Conservation (phyloP, 2,797 vertebrate genomes). For the Sebastes vulpes region DNA sequence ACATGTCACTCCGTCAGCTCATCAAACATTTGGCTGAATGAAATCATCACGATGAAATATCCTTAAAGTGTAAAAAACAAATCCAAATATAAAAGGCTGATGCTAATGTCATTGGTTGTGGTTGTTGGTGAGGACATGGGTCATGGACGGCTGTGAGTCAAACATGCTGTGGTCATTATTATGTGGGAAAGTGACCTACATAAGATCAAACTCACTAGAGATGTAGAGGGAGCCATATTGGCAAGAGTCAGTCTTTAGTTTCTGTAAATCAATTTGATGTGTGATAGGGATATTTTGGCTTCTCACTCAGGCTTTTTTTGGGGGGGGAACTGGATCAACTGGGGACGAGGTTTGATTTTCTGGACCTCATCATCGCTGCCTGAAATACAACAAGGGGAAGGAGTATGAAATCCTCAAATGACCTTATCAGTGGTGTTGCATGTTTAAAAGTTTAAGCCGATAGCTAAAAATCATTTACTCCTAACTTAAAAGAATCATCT, state of each 20-base stretch:
- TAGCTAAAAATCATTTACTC: background rate
- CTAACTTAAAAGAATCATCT: background rate
- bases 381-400: background rate
- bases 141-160: background rate
- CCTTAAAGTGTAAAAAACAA: background rate
- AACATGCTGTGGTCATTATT: conserved; percentile 21
- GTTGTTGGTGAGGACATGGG: conserved; percentile 2
- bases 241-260: conserved; percentile 2
- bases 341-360: conserved; percentile 30
- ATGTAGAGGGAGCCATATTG: conserved; percentile 1
- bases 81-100: background rate
- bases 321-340: conserved; percentile 19
- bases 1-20: background rate
- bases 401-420: background rate
- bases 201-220: background rate
- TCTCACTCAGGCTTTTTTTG: background rate
- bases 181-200: conserved; percentile 53
- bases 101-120: background rate
- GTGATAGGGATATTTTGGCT: conserved; percentile 9
- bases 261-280: conserved; percentile 18
- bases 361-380: conserved; percentile 31
- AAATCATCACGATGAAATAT: background rate
- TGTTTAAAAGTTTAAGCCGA: background rate
- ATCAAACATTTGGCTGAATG: conserved; percentile 4
- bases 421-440: background rate